These are phyloP conservation scores for Synodontis membranacea DNA, from an alignment of 2,113 vertebrate species.

Conservation along the genomic window DNA sequence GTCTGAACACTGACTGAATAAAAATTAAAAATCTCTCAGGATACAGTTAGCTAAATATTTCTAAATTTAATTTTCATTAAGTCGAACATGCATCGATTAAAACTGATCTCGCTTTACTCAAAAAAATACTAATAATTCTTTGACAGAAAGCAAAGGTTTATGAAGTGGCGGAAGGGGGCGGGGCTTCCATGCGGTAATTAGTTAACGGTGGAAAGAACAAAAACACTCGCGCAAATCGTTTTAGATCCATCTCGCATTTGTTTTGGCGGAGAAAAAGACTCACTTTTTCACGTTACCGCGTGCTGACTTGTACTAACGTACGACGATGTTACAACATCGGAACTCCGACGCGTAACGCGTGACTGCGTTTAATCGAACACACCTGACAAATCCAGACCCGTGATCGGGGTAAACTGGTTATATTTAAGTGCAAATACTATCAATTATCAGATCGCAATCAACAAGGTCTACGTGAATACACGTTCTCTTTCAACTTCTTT, in stretches of 20 bases:
- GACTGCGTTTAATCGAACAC: not conserved
- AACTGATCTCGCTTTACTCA: too few relatives aligned
- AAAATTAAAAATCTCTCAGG: too few relatives aligned
- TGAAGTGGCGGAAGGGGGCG: not conserved
- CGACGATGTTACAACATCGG: not conserved
- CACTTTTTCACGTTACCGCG: too few relatives aligned
- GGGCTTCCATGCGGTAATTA: not conserved
- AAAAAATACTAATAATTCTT: too few relatives aligned
- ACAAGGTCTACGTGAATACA: not conserved
- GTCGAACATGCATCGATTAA: not conserved
- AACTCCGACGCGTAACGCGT: not conserved
- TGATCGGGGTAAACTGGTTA: too few relatives aligned
- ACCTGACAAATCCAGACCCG: not conserved
- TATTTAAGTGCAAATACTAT: not conserved
- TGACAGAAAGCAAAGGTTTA: too few relatives aligned
- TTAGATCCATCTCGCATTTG: not conserved
- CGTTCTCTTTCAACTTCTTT: not conserved
- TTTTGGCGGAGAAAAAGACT: too few relatives aligned
- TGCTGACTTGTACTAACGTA: not conserved
- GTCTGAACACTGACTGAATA: too few relatives aligned
- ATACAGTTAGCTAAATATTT: not conserved
- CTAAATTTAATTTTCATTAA: not conserved
- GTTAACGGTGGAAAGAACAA: not conserved
- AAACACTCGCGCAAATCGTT: not conserved
- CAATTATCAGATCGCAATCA: not conserved